Base-by-base conservation (phyloP, 1,140 invertebrate species). In the Sycobia sp. region DNA sequence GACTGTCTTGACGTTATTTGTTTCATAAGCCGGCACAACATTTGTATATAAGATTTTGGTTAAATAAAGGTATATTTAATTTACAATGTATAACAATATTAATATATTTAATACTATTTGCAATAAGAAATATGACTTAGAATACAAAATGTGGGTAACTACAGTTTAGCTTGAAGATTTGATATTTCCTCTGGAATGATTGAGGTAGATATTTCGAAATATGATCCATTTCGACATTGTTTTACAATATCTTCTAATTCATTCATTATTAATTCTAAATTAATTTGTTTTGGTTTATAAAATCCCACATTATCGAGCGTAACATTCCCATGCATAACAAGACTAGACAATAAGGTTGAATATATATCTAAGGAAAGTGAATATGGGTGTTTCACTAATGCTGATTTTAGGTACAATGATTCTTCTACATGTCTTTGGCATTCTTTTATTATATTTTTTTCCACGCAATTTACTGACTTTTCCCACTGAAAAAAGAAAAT, bases 311-410 rank as follows among this genome's bases (percentile, higher is more conserved):
- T 32, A 23, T 65, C 57, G 18, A 66, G 8, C n/a, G 59, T 58
- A 27, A 77, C 22, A 23, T 73, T 69, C 58, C 67, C 73, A 59
- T 71, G 66, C 18, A 66, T 47, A 47, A 67, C 23, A 49, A 83
- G 73, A 64, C 73, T 77, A 9, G 62, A 62, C 55, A 82, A 53
- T 29, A 78, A 73, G 3, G 76, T 71, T 38, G 69, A 67, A 51
- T 76, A 76, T 11, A 81, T 62, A 68, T 83, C 81, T 9, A 82
- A 70, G 0, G 77, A 74, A 18, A 83, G 67, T 10, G 73, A 76
- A 36, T 82, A 83, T 0, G 79, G 79, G 61, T 81, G 76, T 36
- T 69, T 72, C 10, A 72, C 71, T 18, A 74, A 60, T 3, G 49
- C 56, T 2, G 54, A 62, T 47, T 61, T 62, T 36, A 73, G 61